Conservation (phyloP, 2,113 vertebrate species). For the Poicephalus gulielmi region DNA sequence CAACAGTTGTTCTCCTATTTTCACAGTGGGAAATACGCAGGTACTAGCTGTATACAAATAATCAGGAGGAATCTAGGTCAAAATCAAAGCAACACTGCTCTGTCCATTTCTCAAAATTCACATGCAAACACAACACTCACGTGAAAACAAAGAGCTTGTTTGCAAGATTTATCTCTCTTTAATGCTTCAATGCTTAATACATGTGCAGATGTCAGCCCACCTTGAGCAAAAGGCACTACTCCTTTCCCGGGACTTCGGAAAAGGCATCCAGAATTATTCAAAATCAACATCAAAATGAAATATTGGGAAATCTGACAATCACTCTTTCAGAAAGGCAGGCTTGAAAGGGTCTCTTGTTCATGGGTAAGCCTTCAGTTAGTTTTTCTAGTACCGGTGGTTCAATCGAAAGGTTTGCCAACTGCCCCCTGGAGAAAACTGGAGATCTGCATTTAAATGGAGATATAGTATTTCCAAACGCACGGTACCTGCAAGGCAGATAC, state of each 20-base stretch:
- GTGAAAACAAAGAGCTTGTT: constrained; percentile 61
- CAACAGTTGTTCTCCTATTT: constrained; percentile 71
- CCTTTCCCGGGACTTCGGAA: constrained; percentile 23
- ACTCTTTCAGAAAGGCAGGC: constrained; percentile 66
- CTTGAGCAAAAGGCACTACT: constrained; percentile 11
- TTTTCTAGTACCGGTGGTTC: constrained; percentile 73
- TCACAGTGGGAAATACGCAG: constrained; percentile 69
- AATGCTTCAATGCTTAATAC: background rate
- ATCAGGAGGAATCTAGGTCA: constrained; percentile 70
- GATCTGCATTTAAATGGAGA: constrained; percentile 82
- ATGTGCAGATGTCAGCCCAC: background rate
- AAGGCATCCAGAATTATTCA: constrained; percentile 65
- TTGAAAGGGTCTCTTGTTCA: constrained; percentile 72
- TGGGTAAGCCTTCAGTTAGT: constrained; percentile 75
- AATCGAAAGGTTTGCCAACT: constrained; percentile 76
- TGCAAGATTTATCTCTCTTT: background rate
- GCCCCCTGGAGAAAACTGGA: constrained; percentile 77
- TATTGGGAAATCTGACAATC: constrained; percentile 68
- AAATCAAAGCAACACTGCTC: constrained; percentile 65
- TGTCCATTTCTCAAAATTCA: constrained; percentile 41
- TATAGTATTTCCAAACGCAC: constrained; percentile 73
- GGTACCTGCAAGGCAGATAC: constrained; percentile 76
- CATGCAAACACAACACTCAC: constrained; percentile 42
- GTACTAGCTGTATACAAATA: constrained; percentile 62
- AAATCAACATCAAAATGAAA: constrained; percentile 66